Base-by-base conservation (phyloP, 2,888 invertebrate species). In the Chironomus riparius region DNA sequence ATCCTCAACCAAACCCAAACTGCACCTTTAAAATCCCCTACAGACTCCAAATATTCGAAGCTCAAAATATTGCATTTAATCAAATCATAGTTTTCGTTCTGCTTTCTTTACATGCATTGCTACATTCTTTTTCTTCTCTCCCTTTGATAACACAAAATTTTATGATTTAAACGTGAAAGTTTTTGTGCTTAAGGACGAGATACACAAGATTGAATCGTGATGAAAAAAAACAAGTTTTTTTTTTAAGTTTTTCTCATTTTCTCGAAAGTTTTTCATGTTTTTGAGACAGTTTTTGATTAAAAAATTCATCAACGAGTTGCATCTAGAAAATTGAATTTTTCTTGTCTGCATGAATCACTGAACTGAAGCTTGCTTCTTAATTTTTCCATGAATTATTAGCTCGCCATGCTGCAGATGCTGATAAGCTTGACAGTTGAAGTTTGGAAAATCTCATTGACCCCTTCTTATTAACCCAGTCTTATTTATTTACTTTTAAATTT, bases 51-150 rank as follows among this genome's bases (percentile, higher is more conserved):
- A 38, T 4, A 22, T n/a, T 13, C 21, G n/a, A 3, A 10, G 15
- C n/a, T 69, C 2, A 22, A 50, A 47, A 50, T 50, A 50, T 50
- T 70, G 70, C 24, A 48, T 70, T 70, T 70, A 70, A 70, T 70
- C 70, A 70, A 70, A 70, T 50, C 70, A 48, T 47, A 70, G 47
- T 70, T 70, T 47, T 18, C 4, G 2, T 4, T 28, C 28, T 28
- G n/a, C 22, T 38, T 38, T 38, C 38, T 7, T 38, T 38, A 7
- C 38, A 38, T 38, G 38, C 38, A 38, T 10, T 38, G 10, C 38
- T 38, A 38, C 38, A 12, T 69, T 68, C 4, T 28, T 50, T 50
- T 50, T 24, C 22, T 22, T 22, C 15, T 47, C n/a, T 70, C n/a
- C 13, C 10, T 70, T 70, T 48, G 22, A 70, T 70, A 70, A 50